Base-by-base conservation (phyloP, 1,140 invertebrate genomes). In the Bombus huntii region DNA sequence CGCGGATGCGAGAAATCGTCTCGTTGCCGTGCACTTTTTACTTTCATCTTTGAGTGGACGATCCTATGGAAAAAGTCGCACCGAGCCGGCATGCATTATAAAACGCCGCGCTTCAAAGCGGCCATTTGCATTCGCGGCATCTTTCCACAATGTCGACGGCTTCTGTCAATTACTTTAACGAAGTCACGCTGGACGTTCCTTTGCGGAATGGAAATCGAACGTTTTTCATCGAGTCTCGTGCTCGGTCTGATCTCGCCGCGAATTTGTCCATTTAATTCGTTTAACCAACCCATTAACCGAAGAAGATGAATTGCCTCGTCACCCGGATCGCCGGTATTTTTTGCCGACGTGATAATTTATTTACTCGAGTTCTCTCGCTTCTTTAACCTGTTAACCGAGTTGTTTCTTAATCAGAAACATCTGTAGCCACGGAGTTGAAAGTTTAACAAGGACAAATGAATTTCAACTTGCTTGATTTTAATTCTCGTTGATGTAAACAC, bases 1-100 rank as follows among this genome's bases (percentile, higher is more conserved):
- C 88, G 85, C 78, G 81, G 80, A 90, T 76, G 85, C 81, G 88
- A 81, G 77, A 87, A 89, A 90, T 89, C 70, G 71, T 90, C 78
- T 84, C 62, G 81, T 87, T 81, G 81, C 31, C 37, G 78, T 68
- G 83, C 83, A 59, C 83, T 81, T 85, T 85, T 86, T 83, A 86
- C 81, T 87, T 83, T 83, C 66, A 83, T 77, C 81, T 83, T 65
- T 66, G 74, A 83, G 81, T 85, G 83, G 70, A 81, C 78, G 78
- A 81, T 66, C 65, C 78, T 12, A 66, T 22, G 78, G 70, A 62
- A 72, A 85, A 85, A 81, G 83, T 85, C 83, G 70, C 83, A 57
- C 77, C 77, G 77, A 12, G 44, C 47, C 34, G 66, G 34, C 76
- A 34, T 57, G 81, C 42, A 72, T 85, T 80, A 53, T 34, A 62